These are phyloP conservation scores for Molossus molossus DNA, from an alignment of 2,797 vertebrate genomes.

Conservation along the genomic window DNA sequence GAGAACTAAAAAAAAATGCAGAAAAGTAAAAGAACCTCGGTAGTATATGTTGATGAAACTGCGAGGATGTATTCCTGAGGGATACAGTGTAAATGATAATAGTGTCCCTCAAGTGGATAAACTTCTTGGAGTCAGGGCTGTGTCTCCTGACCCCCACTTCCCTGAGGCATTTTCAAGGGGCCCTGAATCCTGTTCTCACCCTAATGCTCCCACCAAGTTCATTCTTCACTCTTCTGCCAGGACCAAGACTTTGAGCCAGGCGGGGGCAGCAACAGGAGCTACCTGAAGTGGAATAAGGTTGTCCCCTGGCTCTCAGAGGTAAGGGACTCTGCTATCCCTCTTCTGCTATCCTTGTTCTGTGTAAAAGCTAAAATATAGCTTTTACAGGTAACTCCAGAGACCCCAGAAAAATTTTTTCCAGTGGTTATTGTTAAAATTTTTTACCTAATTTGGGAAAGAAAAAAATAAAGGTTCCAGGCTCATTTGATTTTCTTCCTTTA, in stretches of 20 bases:
- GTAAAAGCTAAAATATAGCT: not conserved
- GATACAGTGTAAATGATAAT: not conserved
- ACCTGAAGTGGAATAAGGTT: constrained; percentile 78
- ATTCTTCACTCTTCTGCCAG: constrained; percentile 78
- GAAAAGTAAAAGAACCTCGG: not conserved
- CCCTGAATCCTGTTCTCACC: not conserved
- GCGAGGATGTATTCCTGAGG: not conserved
- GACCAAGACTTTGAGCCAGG: constrained; percentile 72
- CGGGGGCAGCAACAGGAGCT: constrained; percentile 71
- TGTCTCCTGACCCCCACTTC: not conserved
- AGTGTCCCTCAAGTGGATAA: not conserved
- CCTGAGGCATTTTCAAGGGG: not conserved
- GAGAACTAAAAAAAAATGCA: constrained; percentile 17
- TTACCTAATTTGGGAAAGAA: not conserved
- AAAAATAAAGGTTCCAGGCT: not conserved
- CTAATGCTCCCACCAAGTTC: not conserved
- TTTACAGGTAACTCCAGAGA: not conserved
- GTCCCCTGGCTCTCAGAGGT: constrained; percentile 90
- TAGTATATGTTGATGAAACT: not conserved
- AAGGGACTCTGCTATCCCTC: not conserved
- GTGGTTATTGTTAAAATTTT: not conserved
- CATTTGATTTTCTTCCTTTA: not conserved
- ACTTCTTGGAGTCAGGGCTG: not conserved
- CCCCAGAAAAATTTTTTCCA: not conserved
- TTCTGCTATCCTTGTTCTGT: no score